Percentiles rank a stretch among this genome's conserved stretches.
These are phyloP conservation scores for Cordilura impudica DNA, from an alignment of 2,888 invertebrate genomes.

Conservation along the genomic window DNA sequence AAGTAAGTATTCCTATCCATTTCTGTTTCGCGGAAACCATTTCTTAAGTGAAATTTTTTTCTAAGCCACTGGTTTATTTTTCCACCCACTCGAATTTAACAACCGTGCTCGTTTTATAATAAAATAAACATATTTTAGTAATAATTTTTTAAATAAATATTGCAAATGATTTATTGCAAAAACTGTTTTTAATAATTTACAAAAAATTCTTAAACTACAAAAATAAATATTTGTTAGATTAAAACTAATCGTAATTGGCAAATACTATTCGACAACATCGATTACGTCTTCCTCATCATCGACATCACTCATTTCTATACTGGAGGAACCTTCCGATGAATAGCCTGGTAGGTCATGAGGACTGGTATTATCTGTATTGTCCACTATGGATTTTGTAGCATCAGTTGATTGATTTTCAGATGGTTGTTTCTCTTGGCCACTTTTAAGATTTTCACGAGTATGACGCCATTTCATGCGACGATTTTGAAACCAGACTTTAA, in stretches of 20 bases:
- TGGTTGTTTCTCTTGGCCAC: constrained; percentile 74
- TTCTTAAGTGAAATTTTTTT: no score
- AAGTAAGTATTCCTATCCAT: no score
- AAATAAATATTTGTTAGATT: constrained; percentile 26
- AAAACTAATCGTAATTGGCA: not conserved
- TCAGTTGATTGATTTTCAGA: not conserved
- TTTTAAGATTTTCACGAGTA: constrained; percentile 82
- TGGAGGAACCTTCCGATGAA: constrained; percentile 71
- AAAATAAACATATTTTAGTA: no score
- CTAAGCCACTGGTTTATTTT: no score
- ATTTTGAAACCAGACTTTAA: constrained; percentile 96
- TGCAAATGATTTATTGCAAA: constrained; percentile 2
- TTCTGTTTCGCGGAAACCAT: no score
- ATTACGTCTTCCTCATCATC: constrained; percentile 74
- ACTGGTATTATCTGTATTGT: constrained; percentile 20
- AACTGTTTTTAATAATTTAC: constrained; percentile 14
- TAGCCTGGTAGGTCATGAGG: constrained; percentile 62
- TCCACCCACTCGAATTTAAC: no score
- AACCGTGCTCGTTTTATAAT: no score
- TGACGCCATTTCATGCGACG: constrained; percentile 94
- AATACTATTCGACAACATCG: constrained; percentile 73
- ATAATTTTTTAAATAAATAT: no score
- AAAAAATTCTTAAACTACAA: constrained; percentile 12
- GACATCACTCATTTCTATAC: constrained; percentile 70
- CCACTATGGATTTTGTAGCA: constrained; percentile 23